Percentiles rank a stretch among this genome's conserved stretches.
Evolutionary conservation across 2,888 invertebrate species (phyloP).

Genomic region (Trissonchulus latispiculum): DNA sequence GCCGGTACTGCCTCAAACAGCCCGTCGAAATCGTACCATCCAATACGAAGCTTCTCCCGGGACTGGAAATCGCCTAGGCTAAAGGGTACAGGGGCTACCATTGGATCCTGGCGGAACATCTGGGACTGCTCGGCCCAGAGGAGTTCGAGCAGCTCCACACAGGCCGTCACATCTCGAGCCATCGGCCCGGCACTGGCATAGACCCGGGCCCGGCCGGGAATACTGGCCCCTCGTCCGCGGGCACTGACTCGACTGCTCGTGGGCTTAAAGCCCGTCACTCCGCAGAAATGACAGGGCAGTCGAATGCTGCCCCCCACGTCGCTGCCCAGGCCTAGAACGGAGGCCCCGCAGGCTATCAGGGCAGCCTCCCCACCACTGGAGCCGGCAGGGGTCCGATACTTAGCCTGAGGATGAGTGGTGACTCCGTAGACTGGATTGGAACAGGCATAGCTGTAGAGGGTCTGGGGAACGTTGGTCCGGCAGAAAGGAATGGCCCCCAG

Average conservation of each 20-base stretch:
- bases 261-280: slow-evolving; percentile 36
- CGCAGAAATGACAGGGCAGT: slow-evolving; percentile 46
- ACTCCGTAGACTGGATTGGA: slow-evolving; percentile 41
- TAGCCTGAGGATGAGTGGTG: slow-evolving; percentile 41
- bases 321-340: slow-evolving; percentile 44
- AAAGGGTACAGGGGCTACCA: too few species aligned
- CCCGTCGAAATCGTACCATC: background rate
- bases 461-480: slow-evolving; percentile 45
- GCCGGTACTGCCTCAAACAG: background rate
- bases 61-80: background rate
- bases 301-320: slow-evolving; percentile 48
- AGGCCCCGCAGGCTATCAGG: slow-evolving; percentile 45
- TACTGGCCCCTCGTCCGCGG: background rate
- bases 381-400: slow-evolving; percentile 43
- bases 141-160: background rate
- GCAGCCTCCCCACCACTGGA: slow-evolving; percentile 46
- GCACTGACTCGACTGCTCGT: slow-evolving; percentile 20
- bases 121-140: background rate
- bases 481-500: slow-evolving; percentile 47
- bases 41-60: background rate
- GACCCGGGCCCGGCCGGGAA: slow-evolving; percentile 20
- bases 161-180: slow-evolving; percentile 35
- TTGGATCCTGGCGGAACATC: background rate
- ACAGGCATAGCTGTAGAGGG: slow-evolving; percentile 25
- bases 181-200: slow-evolving; percentile 39